Evolutionary conservation across 2,797 vertebrate genomes (phyloP), one percentile per base, ranked within the genome.

Genomic region (Gymnoscopelus microlampas): DNA sequence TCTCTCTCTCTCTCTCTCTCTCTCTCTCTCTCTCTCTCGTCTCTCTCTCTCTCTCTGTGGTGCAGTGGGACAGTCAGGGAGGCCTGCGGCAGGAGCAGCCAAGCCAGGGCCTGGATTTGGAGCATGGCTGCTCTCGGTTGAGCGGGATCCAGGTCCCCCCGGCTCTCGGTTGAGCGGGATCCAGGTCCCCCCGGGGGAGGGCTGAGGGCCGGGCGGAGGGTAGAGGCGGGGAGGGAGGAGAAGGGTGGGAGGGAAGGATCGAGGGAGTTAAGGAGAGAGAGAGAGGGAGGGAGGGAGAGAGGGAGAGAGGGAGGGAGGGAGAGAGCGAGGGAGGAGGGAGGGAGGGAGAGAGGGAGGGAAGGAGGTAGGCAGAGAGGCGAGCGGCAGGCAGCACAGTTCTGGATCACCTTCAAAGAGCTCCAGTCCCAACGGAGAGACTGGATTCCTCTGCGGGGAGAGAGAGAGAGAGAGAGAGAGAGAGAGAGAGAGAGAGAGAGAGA

Each of bases 341-440:
- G 74, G 70, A 79, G 79, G 82, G 84, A 76, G 84, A 75, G 69
- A 70, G 70, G 76, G 81, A 73, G 71, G 78, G 79, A 80, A 83
- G 75, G 85, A 74, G 69, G 48, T 66, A 48, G 55, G 71, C 59
- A 66, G 69, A 62, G 63, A 50, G 29, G n/a, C 69, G 84, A 82
- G 81, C 85, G 83, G 78, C 58, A 68, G 85, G 88, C 83, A 77
- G 86, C 75, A 85, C 85, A 88, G 88, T 88, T 88, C 91, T 90
- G 90, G 90, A 93, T 93, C 92, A 93, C 91, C 93, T 93, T 94
- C 93, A 94, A 91, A 93, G 88, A 87, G 83, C 80, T 91, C 75
- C 85, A 69, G 65, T 91, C 91, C 91, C 91, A 89, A 71, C 11
- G 85, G 91, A 90, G 85, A 80, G 86, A 75, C 85, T 77, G 81